phyloP scores from a whole-genome alignment of 2,113 vertebrate genomes.

The Myodes glareolus region DNA sequence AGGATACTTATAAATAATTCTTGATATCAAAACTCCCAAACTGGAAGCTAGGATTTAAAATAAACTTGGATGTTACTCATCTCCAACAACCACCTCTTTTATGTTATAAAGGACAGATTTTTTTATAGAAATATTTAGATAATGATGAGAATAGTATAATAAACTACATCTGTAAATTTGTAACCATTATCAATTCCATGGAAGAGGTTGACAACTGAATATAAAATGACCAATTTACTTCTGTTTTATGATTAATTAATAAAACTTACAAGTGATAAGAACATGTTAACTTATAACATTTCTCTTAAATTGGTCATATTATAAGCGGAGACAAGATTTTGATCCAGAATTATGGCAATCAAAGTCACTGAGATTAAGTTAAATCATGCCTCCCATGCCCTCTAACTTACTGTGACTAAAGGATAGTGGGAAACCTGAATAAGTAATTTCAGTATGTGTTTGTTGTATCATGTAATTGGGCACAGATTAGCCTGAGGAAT shows the following conservation, averaged over 20 bases:
- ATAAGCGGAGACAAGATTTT: conserved; percentile 22
- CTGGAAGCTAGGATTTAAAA: conserved; percentile 28
- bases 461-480: not conserved
- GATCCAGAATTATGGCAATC: not conserved
- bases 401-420: not conserved
- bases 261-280: conserved; percentile 20
- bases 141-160: conserved; percentile 25
- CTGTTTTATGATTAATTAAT: conserved; percentile 47
- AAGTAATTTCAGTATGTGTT: not conserved
- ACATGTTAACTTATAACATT: conserved; percentile 21
- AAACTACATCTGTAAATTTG: conserved; percentile 41
- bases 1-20: conserved; percentile 51
- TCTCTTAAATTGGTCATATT: not conserved
- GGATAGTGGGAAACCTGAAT: not conserved
- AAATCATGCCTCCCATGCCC: not conserved
- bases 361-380: conserved; percentile 21
- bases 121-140: conserved; percentile 50
- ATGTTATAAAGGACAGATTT: conserved; percentile 13
- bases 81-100: conserved; percentile 6
- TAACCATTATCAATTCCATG: not conserved
- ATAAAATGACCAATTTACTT: not conserved
- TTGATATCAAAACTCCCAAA: conserved; percentile 55
- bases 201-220: not conserved
- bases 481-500: not conserved
- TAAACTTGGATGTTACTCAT: conserved; percentile 18